Percentiles rank a stretch among this genome's conserved stretches.
These are phyloP conservation scores for Acropternis orthonyx DNA, from an alignment of 2,797 vertebrate genomes.

Conservation along the genomic window DNA sequence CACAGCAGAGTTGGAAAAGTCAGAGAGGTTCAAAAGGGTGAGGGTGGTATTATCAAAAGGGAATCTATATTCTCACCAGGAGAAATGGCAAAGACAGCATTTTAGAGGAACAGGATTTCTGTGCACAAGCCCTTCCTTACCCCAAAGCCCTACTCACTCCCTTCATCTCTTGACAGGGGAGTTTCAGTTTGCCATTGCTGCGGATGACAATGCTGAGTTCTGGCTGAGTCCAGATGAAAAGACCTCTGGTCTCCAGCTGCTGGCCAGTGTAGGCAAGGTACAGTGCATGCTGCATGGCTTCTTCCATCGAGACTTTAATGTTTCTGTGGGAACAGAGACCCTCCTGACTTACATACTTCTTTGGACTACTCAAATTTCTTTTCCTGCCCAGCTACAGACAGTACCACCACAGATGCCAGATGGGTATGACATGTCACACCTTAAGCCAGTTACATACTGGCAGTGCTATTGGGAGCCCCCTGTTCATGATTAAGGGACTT, in stretches of 20 bases:
- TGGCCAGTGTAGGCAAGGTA: constrained; percentile 91
- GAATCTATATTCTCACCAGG: not conserved
- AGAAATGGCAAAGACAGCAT: not conserved
- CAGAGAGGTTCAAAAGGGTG: not conserved
- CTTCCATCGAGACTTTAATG: not conserved
- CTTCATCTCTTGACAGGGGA: constrained; percentile 77
- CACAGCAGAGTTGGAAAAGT: not conserved
- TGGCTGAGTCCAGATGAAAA: constrained; percentile 90
- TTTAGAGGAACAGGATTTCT: not conserved
- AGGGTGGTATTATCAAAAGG: not conserved
- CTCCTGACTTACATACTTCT: not conserved
- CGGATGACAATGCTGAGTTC: constrained; percentile 93
- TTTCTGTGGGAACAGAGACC: not conserved
- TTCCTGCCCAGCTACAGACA: not conserved
- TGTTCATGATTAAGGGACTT: not conserved
- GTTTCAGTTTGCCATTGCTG: constrained; percentile 90
- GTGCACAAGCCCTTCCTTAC: not conserved
- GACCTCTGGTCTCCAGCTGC: constrained; percentile 80
- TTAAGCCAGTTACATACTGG: not conserved
- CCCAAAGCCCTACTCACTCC: not conserved
- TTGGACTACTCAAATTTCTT: not conserved
- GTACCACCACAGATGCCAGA: not conserved
- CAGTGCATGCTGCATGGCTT: constrained; percentile 8
- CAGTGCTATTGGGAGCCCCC: not conserved
- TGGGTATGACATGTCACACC: not conserved